Base-by-base conservation (phyloP, 2,797 vertebrate species). In the Arnoldichthys spilopterus region DNA sequence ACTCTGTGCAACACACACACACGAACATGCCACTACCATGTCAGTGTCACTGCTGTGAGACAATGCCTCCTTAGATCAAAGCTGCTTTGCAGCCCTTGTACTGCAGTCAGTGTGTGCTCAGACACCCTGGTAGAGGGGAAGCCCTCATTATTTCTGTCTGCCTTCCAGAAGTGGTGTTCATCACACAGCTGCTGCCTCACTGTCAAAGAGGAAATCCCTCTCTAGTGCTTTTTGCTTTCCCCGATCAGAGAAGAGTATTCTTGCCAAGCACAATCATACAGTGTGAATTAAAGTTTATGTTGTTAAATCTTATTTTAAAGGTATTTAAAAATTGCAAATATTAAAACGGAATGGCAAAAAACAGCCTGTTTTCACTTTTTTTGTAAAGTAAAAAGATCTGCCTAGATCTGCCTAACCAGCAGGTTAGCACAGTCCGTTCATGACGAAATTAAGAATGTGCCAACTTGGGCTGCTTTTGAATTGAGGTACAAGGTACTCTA, bases 101-200 rank as follows among this genome's bases (percentile, higher is more conserved):
- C 7, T 26, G 15, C 77, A 67, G 71, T 62, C 64, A 73, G 54
- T 69, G 80, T 49, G 30, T 85, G 74, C 18, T 51, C 32, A 22
- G 81, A 58, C 75, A 74, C 5, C 13, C 71, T 58, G 1, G 73
- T 84, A 74, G 83, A 82, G 80, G 80, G 72, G 43, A 78, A 59
- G 71, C 71, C 85, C 84, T 85, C 2, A 58, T 79, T 79, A 73
- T 73, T 73, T 79, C 32, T 30, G 22, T 63, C 59, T 58, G 61
- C 45, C 51, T 79, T 66, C 54, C n/a, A n/a, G 32, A 47, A 78
- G 69, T 71, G 26, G 67, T 26, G 26, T 37, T 66, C 69, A 71
- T 15, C 22, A 43, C 68, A 56, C 59, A 66, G 49, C 61, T 72
- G 61, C 49, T 56, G 49, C 61, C 69, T 59, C 16, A 11, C 40